These are phyloP conservation scores for Eristalis intricaria DNA, from an alignment of 2,888 invertebrate species.

Conservation along the genomic window DNA sequence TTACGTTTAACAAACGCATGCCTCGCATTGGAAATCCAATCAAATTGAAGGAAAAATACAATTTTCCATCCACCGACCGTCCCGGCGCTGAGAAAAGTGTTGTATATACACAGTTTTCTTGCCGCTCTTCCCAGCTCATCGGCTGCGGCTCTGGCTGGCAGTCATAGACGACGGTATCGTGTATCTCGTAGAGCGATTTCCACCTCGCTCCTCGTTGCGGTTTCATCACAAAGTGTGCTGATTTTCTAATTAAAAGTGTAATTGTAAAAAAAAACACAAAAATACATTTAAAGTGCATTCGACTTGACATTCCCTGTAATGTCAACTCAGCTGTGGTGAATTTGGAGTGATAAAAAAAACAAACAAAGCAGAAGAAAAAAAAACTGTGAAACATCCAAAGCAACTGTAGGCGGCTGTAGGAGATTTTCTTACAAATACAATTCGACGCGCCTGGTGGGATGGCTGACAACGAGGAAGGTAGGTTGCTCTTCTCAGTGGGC, in stretches of 20 bases:
- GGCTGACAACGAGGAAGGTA: conserved; percentile 62
- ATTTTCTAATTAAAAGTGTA: conserved; percentile 13
- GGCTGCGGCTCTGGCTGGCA: neutral
- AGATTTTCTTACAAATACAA: conserved; percentile 25
- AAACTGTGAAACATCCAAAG: conserved; percentile 4
- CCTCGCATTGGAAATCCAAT: neutral
- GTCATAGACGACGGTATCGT: neutral
- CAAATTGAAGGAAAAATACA: conserved; percentile 1
- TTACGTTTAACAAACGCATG: conserved; percentile 24
- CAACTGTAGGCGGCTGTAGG: neutral
- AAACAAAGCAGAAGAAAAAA: too few species aligned
- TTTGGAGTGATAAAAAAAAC: conserved; percentile 8
- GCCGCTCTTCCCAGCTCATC: neutral
- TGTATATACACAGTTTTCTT: neutral
- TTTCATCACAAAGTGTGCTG: neutral
- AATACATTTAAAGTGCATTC: conserved; percentile 18
- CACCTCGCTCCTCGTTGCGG: neutral
- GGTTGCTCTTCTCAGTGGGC: conserved; percentile 11
- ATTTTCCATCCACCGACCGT: neutral
- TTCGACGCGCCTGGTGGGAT: conserved; percentile 20
- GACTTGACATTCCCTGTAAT: neutral
- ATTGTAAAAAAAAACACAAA: conserved; percentile 16
- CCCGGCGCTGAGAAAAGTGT: neutral
- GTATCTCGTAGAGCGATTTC: neutral
- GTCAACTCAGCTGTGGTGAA: conserved; percentile 50